phyloP scores from a whole-genome alignment of 2,797 vertebrate genomes.

The Gambusia yucatana region DNA sequence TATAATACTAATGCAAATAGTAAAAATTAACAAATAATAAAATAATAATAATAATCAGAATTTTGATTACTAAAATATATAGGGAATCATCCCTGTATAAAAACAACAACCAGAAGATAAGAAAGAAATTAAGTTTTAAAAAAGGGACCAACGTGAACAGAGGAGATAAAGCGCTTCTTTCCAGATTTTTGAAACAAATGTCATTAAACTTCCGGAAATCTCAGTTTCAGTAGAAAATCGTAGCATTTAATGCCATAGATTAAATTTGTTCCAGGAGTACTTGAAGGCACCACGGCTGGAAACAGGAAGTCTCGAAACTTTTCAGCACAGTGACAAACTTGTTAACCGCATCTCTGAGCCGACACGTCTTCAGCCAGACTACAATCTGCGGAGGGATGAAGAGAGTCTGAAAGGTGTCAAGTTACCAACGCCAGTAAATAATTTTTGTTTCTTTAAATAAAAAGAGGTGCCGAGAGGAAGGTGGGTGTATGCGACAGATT shows the following conservation, averaged over 20 bases:
- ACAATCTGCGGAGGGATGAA: slow-evolving; percentile 20
- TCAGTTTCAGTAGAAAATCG: not conserved
- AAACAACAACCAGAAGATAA: not conserved
- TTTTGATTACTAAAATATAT: not conserved
- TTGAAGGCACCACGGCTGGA: slow-evolving; percentile 55
- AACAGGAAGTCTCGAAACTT: slow-evolving; percentile 77
- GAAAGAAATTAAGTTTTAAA: not conserved
- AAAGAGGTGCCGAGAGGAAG: slow-evolving; percentile 10
- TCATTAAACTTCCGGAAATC: not conserved
- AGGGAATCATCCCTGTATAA: not conserved
- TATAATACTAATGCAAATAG: not conserved
- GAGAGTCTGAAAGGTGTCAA: slow-evolving; percentile 34
- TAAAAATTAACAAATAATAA: not conserved
- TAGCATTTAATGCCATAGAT: not conserved
- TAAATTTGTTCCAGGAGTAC: slow-evolving; percentile 23
- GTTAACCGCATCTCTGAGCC: slow-evolving; percentile 19
- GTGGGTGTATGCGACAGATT: slow-evolving; percentile 17
- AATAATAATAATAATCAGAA: not conserved
- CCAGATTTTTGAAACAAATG: not conserved
- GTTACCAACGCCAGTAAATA: not conserved
- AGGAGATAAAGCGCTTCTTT: not conserved
- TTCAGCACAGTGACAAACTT: slow-evolving; percentile 61
- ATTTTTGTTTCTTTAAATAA: not conserved
- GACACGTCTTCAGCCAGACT: not conserved
- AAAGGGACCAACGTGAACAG: not conserved